phyloP scores from a whole-genome alignment of 2,113 vertebrate genomes.

The Pteruthius melanotis region DNA sequence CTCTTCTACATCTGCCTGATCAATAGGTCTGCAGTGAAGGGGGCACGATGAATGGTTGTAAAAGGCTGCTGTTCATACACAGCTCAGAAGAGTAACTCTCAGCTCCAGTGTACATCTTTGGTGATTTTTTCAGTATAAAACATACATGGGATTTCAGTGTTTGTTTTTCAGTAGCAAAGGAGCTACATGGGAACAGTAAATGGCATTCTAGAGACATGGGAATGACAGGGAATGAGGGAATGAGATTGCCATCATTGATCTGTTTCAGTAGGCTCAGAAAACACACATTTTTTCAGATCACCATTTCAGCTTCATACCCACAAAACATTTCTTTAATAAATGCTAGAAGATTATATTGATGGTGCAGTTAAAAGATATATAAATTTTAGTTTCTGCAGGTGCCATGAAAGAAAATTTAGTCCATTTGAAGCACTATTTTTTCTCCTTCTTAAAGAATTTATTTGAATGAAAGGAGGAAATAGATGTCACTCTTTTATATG shows the following conservation, averaged over 20 bases:
- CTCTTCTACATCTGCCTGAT: neutral
- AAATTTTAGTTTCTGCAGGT: neutral
- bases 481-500: neutral
- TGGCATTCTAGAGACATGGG: neutral
- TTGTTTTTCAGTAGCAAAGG: neutral
- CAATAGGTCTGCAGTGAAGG: neutral
- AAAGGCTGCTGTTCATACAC: neutral
- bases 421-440: neutral
- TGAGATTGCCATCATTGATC: neutral
- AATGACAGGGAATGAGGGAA: neutral
- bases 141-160: neutral
- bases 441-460: constrained; percentile 26
- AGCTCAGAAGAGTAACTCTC: neutral
- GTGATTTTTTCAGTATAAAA: neutral
- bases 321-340: neutral
- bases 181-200: neutral
- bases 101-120: neutral
- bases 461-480: constrained; percentile 21
- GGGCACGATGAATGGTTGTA: neutral
- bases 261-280: neutral
- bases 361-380: neutral
- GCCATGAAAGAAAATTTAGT: neutral
- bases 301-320: neutral
- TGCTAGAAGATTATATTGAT: neutral
- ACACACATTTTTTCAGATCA: neutral